Conservation (phyloP, 2,888 invertebrate species). For the Eulithis testata region DNA sequence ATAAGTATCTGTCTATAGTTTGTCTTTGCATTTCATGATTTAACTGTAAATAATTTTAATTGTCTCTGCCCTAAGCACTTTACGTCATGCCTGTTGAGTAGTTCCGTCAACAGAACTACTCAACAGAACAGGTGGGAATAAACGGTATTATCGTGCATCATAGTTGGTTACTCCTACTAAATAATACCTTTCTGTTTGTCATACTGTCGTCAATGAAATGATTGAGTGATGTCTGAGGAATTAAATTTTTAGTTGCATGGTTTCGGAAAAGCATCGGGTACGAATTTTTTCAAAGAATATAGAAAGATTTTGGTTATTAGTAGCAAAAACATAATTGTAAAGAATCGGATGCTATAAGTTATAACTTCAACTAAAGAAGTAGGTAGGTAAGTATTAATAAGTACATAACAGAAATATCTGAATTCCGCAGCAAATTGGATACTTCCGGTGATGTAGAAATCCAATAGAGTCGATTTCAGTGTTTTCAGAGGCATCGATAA, state of each 20-base stretch:
- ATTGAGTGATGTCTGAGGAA: slow-evolving; percentile 8
- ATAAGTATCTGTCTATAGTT: background rate
- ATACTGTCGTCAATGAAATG: slow-evolving; percentile 29
- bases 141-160: slow-evolving; percentile 28
- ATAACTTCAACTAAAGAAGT: slow-evolving; percentile 2
- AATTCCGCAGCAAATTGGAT: slow-evolving; percentile 24
- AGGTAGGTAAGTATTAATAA: slow-evolving; percentile 1
- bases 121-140: no score
- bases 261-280: no score
- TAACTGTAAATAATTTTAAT: slow-evolving; percentile 11
- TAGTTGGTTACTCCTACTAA: slow-evolving; percentile 27
- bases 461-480: slow-evolving; percentile 22
- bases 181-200: slow-evolving; percentile 29
- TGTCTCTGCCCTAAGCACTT: slow-evolving; percentile 5
- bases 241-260: no score
- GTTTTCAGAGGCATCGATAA: slow-evolving; percentile 5
- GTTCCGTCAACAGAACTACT: no score
- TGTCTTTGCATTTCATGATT: background rate
- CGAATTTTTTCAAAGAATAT: no score
- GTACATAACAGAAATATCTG: slow-evolving; percentile 13
- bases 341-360: slow-evolving; percentile 4
- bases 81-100: slow-evolving; percentile 22
- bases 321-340: background rate
- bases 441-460: slow-evolving; percentile 35
- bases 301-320: no score